These are phyloP conservation scores for Sitobion miscanthi DNA, from an alignment of 1,140 invertebrate genomes.

Conservation along the genomic window DNA sequence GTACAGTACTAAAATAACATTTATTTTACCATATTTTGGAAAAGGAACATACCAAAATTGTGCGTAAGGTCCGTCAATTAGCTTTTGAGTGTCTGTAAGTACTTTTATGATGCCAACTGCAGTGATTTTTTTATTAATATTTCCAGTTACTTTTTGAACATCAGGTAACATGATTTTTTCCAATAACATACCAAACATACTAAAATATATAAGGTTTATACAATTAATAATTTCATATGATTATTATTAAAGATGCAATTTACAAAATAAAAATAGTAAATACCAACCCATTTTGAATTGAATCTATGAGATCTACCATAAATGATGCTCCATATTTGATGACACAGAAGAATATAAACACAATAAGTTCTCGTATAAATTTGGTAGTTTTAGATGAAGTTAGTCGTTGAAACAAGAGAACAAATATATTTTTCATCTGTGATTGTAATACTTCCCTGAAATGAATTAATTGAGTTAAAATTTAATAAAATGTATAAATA, in stretches of 20 bases:
- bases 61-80: slow-evolving; percentile 73
- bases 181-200: slow-evolving; percentile 92
- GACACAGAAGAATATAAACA: slow-evolving; percentile 87
- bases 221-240: not conserved
- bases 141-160: slow-evolving; percentile 83
- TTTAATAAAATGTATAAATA: slow-evolving; percentile 24
- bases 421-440: slow-evolving; percentile 88
- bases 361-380: slow-evolving; percentile 85
- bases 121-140: slow-evolving; percentile 84
- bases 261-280: not conserved
- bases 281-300: slow-evolving; percentile 82
- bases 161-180: slow-evolving; percentile 87
- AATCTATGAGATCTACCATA: slow-evolving; percentile 81
- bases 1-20: not conserved
- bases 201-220: slow-evolving; percentile 56
- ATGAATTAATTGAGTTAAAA: slow-evolving; percentile 60
- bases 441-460: slow-evolving; percentile 72
- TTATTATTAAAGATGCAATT: slow-evolving; percentile 23
- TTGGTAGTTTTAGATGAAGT: slow-evolving; percentile 94
- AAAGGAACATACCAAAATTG: slow-evolving; percentile 68
- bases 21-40: not conserved
- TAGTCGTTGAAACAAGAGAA: slow-evolving; percentile 88
- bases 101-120: slow-evolving; percentile 87
- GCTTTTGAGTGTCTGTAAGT: slow-evolving; percentile 75
- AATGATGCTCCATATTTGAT: slow-evolving; percentile 76